phyloP scores from a whole-genome alignment of 1,140 invertebrate genomes.

The Cataglyphis hispanica region DNA sequence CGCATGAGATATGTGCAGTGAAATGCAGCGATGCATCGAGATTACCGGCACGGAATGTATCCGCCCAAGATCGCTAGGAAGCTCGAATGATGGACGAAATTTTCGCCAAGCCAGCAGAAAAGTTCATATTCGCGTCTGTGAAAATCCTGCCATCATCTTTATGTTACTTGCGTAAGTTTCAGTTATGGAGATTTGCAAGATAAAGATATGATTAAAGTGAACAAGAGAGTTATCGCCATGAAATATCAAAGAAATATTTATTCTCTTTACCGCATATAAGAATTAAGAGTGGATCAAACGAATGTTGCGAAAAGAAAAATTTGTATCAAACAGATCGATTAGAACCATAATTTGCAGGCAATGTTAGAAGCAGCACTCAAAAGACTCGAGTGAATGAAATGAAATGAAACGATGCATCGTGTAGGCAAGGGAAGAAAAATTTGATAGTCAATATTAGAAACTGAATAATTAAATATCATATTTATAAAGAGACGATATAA shows the following conservation, averaged over 20 bases:
- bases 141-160: neutral
- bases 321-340: conserved; percentile 9
- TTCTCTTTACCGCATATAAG: neutral
- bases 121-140: neutral
- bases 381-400: conserved; percentile 27
- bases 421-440: neutral
- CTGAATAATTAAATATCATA: neutral
- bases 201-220: conserved; percentile 1
- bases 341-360: conserved; percentile 7
- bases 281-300: neutral
- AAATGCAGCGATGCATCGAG: conserved; percentile 51
- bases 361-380: conserved; percentile 27
- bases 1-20: conserved; percentile 50
- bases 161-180: conserved; percentile 6
- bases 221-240: neutral
- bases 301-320: neutral
- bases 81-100: conserved; percentile 10
- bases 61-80: neutral
- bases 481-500: neutral
- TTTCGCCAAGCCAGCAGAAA: conserved; percentile 24
- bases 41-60: conserved; percentile 16
- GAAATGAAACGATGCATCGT: conserved; percentile 6
- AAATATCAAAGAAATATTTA: conserved; percentile 11
- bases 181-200: neutral
- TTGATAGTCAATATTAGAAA: conserved; percentile 16